Evolutionary conservation across 2,113 vertebrate genomes (phyloP).

Genomic region (Phaethon lepturus): DNA sequence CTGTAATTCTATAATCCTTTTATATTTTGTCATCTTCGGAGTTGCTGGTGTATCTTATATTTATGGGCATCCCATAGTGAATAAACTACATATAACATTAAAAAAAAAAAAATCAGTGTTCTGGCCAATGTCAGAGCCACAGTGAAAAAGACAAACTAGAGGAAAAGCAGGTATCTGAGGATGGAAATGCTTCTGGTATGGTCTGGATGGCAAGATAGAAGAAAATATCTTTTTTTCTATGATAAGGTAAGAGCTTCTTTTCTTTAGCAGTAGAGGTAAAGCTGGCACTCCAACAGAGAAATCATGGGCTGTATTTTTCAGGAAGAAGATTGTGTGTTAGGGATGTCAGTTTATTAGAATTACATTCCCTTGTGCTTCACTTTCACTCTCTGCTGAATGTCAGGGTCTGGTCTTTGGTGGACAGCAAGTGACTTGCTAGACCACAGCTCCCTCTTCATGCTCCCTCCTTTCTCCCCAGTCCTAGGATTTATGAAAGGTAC

Average conservation of each 20-base stretch:
- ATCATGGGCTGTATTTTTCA: background rate
- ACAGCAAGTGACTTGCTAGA: background rate
- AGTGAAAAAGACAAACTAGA: background rate
- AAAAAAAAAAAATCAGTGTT: background rate
- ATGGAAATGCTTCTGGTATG: background rate
- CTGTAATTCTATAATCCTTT: background rate
- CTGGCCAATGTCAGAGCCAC: background rate
- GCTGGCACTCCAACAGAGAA: background rate
- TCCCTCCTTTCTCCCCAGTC: background rate
- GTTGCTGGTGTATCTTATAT: background rate
- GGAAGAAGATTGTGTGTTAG: background rate
- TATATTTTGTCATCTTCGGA: background rate
- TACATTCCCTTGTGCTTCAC: background rate
- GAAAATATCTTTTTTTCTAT: background rate
- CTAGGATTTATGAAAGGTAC: background rate
- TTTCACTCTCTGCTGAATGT: background rate
- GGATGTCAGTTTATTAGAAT: background rate
- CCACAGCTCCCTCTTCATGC: background rate
- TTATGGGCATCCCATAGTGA: background rate
- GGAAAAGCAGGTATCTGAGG: background rate
- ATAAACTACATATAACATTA: background rate
- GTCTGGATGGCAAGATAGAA: background rate
- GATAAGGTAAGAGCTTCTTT: background rate
- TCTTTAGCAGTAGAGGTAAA: background rate
- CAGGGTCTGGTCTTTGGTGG: background rate